Percentiles rank a stretch among this genome's conserved stretches.
These are phyloP conservation scores for Matsumyia berberina DNA, from an alignment of 2,888 invertebrate species.

Conservation along the genomic window DNA sequence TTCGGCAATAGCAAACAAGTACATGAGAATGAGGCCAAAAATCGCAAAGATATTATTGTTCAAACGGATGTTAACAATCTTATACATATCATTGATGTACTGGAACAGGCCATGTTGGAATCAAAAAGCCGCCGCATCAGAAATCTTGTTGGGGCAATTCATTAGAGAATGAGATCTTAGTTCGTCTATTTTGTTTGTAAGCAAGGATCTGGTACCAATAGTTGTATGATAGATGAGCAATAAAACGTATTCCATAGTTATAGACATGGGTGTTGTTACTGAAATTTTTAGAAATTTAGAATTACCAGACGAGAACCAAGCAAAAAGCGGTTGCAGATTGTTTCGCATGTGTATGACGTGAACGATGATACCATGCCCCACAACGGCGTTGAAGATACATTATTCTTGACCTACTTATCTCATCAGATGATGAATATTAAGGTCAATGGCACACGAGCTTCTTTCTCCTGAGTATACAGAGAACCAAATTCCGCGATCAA, in stretches of 20 bases:
- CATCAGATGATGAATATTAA: too few relatives aligned
- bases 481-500: too few relatives aligned
- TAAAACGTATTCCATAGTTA: conserved; percentile 45
- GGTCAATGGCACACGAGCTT: too few relatives aligned
- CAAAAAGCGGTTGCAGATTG: too few relatives aligned
- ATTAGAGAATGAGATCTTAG: conserved; percentile 71
- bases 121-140: conserved; percentile 85
- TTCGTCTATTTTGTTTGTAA: conserved; percentile 16
- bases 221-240: conserved; percentile 10
- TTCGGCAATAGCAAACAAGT: conserved; percentile 75
- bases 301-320: too few relatives aligned
- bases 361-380: too few relatives aligned
- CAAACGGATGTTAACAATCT: conserved; percentile 88
- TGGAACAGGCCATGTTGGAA: conserved; percentile 88
- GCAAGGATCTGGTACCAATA: conserved; percentile 16
- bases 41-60: conserved; percentile 84
- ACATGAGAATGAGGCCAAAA: conserved; percentile 80
- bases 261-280: not conserved
- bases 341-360: too few relatives aligned
- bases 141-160: conserved; percentile 82
- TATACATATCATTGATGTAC: conserved; percentile 86
- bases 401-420: too few relatives aligned
- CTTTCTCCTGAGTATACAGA: too few relatives aligned
- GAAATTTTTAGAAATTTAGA: not conserved
- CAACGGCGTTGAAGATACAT: too few relatives aligned